Conservation (phyloP, 1,140 invertebrate genomes). For the Bemisia tabaci region DNA sequence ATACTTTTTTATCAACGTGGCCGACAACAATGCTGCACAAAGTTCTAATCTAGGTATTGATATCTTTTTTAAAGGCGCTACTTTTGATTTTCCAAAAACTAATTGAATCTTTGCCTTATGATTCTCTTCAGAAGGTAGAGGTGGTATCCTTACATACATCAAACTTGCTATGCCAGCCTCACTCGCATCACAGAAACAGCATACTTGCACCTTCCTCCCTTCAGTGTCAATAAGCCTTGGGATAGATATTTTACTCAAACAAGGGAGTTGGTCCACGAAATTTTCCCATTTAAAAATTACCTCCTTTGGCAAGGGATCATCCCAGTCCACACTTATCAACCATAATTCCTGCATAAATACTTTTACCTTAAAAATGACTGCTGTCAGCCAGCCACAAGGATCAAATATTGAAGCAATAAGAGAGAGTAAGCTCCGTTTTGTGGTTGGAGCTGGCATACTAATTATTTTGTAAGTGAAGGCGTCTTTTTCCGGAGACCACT, state of each 20-base stretch:
- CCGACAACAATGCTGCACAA: neutral
- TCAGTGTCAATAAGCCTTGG: slow-evolving; percentile 4
- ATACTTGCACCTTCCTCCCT: neutral
- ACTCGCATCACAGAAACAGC: slow-evolving; percentile 11
- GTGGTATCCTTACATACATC: slow-evolving; percentile 11
- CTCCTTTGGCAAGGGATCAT: slow-evolving; percentile 5
- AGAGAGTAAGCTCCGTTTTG: slow-evolving; percentile 16
- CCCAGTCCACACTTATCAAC: slow-evolving; percentile 10
- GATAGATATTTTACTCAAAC: slow-evolving; percentile 11
- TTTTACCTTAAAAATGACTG: slow-evolving; percentile 13
- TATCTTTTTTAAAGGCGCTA: neutral
- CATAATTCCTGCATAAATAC: slow-evolving; percentile 19
- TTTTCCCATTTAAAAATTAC: slow-evolving; percentile 8
- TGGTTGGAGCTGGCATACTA: neutral
- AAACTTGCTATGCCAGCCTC: slow-evolving; percentile 4
- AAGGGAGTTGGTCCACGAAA: neutral
- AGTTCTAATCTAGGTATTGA: slow-evolving; percentile 4
- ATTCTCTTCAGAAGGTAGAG: neutral
- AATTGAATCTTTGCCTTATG: neutral
- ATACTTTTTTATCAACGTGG: neutral
- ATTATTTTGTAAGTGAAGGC: slow-evolving; percentile 9
- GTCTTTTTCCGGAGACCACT: slow-evolving; percentile 10
- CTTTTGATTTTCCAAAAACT: neutral
- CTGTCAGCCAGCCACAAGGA: slow-evolving; percentile 16
- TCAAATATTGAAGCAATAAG: slow-evolving; percentile 18